Evolutionary conservation across 2,797 vertebrate genomes (phyloP).

Genomic region (Rhadinocentrus ornatus): DNA sequence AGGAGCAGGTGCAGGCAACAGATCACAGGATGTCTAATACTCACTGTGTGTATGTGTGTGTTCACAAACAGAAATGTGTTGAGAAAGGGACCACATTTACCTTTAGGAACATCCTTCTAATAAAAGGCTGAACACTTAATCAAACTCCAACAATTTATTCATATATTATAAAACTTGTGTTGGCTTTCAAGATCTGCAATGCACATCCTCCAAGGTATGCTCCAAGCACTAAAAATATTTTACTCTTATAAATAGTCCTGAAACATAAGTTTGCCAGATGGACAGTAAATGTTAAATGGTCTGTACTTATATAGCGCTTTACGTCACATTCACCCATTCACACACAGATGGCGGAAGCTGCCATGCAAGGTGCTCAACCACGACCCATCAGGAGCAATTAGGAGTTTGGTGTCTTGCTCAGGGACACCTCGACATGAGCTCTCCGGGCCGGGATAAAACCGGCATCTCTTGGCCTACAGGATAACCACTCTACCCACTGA

Average conservation of each 20-base stretch:
- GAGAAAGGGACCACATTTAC: constrained; percentile 17
- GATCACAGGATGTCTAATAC: constrained; percentile 57
- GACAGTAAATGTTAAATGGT: too few species aligned
- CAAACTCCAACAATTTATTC: background rate
- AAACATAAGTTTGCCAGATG: background rate
- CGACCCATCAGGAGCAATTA: too few species aligned
- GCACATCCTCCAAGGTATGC: background rate
- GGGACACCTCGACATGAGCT: too few species aligned
- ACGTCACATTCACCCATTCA: too few species aligned
- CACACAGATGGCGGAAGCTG: too few species aligned
- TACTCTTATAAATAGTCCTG: background rate
- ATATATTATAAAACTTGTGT: background rate
- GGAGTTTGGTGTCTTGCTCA: too few species aligned
- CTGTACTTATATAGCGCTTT: too few species aligned
- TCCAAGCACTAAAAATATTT: background rate
- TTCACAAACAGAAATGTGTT: constrained; percentile 17
- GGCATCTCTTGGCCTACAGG: too few species aligned
- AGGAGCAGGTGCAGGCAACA: constrained; percentile 65
- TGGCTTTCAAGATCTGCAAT: background rate
- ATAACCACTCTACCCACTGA: too few species aligned
- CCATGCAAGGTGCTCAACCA: too few species aligned
- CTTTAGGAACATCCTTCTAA: constrained; percentile 5
- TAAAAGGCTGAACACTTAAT: background rate
- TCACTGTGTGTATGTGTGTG: constrained; percentile 22
- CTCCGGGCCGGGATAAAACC: too few species aligned